Conservation (phyloP, 2,888 invertebrate species). For the Hydriomena furcata region DNA sequence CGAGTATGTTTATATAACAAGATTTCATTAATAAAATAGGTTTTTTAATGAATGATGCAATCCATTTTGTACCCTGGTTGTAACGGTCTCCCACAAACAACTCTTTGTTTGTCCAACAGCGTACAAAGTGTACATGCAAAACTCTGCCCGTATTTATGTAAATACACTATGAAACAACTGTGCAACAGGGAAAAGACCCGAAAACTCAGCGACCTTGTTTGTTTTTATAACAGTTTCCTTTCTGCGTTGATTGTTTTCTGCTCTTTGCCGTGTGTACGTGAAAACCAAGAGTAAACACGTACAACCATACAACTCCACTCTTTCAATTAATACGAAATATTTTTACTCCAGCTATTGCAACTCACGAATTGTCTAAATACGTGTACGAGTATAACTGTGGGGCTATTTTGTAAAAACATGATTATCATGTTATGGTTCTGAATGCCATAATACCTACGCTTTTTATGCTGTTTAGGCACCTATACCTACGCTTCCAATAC, state of each 20-base stretch:
- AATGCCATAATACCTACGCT: too few species aligned
- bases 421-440: too few species aligned
- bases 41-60: conserved; percentile 59
- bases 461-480: too few species aligned
- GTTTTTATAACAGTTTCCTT: conserved; percentile 61
- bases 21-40: conserved; percentile 35
- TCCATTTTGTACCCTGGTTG: conserved; percentile 53
- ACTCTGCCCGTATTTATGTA: conserved; percentile 67
- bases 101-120: conserved; percentile 59
- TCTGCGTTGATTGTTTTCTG: conserved; percentile 56
- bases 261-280: conserved; percentile 41
- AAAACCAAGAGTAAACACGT: conserved; percentile 31
- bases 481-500: too few species aligned
- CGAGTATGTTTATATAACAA: too few species aligned
- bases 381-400: too few species aligned
- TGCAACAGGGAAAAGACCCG: conserved; percentile 57
- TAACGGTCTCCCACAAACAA: conserved; percentile 53
- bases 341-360: conserved; percentile 19
- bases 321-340: conserved; percentile 32
- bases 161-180: conserved; percentile 68
- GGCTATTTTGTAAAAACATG: too few species aligned
- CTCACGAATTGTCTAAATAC: too few species aligned
- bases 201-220: conserved; percentile 60
- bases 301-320: conserved; percentile 22
- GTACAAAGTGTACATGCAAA: conserved; percentile 68